Evolutionary conservation across 2,888 invertebrate species (phyloP).

Genomic region (Ichneumoninae sp.): DNA sequence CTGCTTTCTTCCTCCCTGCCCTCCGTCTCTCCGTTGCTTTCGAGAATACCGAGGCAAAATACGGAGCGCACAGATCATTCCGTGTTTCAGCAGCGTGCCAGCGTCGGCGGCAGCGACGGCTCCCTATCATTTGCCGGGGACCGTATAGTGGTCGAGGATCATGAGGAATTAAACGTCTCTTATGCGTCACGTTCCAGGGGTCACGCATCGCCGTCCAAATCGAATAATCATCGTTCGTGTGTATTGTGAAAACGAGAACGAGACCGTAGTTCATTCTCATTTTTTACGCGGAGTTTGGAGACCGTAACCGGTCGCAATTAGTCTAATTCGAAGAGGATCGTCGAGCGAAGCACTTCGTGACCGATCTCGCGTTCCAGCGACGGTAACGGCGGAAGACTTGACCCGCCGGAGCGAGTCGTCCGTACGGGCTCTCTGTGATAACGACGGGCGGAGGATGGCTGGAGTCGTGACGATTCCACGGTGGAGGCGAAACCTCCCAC

Average conservation of each 20-base stretch:
- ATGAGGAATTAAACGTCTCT: slow-evolving; percentile 48
- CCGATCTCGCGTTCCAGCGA: slow-evolving; percentile 15
- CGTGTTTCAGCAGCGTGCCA: slow-evolving; percentile 61
- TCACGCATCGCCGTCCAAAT: slow-evolving; percentile 41
- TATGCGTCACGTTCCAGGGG: slow-evolving; percentile 50
- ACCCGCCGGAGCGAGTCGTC: slow-evolving; percentile 35
- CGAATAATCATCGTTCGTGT: slow-evolving; percentile 37
- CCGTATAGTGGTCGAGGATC: slow-evolving; percentile 10
- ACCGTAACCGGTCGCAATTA: slow-evolving; percentile 36
- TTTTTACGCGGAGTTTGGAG: background rate
- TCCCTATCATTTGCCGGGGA: slow-evolving; percentile 62
- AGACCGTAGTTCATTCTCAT: background rate
- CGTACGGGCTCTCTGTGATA: slow-evolving; percentile 16
- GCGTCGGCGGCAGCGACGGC: slow-evolving; percentile 26
- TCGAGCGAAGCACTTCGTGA: slow-evolving; percentile 51
- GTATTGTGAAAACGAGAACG: slow-evolving; percentile 32
- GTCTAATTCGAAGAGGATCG: slow-evolving; percentile 41
- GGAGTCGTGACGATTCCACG: slow-evolving; percentile 66
- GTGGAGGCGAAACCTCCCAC: slow-evolving; percentile 49
- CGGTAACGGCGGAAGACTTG: slow-evolving; percentile 25
- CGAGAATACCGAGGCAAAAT: slow-evolving; percentile 48
- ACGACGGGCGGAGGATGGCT: slow-evolving; percentile 49
- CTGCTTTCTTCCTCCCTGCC: slow-evolving; percentile 24
- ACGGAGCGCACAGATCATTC: slow-evolving; percentile 45
- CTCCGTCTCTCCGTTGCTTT: slow-evolving; percentile 17